A percentile compares a stretch with the other conserved stretches of the same genome.
Evolutionary conservation across 2,113 vertebrate genomes (phyloP).

Genomic region (Suricata suricatta): DNA sequence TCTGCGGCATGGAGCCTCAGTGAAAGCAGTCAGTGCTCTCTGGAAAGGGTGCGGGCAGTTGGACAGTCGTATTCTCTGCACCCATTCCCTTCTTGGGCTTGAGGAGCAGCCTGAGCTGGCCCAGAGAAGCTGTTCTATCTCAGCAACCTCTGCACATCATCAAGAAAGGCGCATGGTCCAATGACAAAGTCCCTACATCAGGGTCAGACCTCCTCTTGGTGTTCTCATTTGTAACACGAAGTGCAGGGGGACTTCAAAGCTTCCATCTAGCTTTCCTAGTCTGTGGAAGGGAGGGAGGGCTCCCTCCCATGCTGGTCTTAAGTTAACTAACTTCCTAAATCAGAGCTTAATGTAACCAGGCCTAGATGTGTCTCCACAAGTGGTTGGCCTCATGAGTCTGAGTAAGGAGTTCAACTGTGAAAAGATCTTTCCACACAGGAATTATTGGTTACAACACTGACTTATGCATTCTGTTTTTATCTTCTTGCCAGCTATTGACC

Average conservation of each 20-base stretch:
- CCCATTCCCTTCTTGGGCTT: not conserved
- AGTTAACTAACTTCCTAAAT: not conserved
- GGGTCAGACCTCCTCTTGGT: not conserved
- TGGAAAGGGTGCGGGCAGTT: not conserved
- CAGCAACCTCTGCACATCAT: not conserved
- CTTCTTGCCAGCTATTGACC: not conserved
- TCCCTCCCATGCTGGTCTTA: not conserved
- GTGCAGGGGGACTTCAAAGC: not conserved
- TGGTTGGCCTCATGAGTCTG: not conserved
- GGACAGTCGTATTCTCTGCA: not conserved
- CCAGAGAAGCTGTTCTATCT: not conserved
- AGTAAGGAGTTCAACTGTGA: not conserved
- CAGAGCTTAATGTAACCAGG: not conserved
- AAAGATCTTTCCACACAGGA: not conserved
- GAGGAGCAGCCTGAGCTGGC: not conserved
- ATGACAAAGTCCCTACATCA: not conserved
- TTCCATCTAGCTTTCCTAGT: not conserved
- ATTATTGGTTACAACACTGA: slow-evolving; percentile 36
- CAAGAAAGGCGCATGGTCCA: not conserved
- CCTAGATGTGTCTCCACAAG: not conserved
- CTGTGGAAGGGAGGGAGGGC: not conserved
- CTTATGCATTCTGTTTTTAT: not conserved
- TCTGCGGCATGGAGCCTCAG: not conserved
- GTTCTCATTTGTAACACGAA: not conserved
- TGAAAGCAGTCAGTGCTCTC: not conserved